Evolutionary conservation across 2,888 invertebrate species (phyloP), one percentile per base, ranked within the genome.

Genomic region (Eupithecia pulchellata): DNA sequence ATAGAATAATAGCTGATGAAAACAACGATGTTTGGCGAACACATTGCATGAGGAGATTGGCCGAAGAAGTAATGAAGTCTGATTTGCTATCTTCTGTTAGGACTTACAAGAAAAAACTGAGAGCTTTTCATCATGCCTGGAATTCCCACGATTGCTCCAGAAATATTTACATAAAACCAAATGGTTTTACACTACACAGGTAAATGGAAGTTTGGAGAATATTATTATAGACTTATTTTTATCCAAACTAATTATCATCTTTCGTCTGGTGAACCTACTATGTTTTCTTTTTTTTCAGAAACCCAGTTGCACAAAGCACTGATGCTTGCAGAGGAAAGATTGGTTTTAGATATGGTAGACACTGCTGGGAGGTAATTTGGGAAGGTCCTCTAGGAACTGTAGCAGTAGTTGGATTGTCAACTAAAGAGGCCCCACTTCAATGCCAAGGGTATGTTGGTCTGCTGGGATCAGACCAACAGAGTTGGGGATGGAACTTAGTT

Each of bases 401-500:
- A 29, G 99, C 99, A 58, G 99, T 99, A 58, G 97, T 99, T 84
- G 99, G 98, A 52, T 97, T 99, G 83, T 98, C 99, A 61, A 99
- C 99, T 1, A 98, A 97, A 93, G 98, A 99, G 86, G 98, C 99
- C 13, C 96, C 98, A 52, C 94, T 99, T 75, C 98, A 99, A 88
- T 98, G 98, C 89, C 98, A 97, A 83, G 99, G 99, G 68, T 99
- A 99, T 94, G 97, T 99, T 65, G 98, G 99, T 11, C 94, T 99
- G 72, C 93, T 99, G 75, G 99, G 99, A 36, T 97, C 98, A 6
- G 99, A 99, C 93, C 98, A 98, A 88, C 97, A 99, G 89, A 99
- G 99, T 84, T 99, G 99, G 99, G 99, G 99, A 17, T 99, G 99
- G 99, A 99, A 99, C 95, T 95, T 99, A 81, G 99, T 99, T 65